phyloP scores from a whole-genome alignment of 2,113 vertebrate genomes.

The Python bivittatus region DNA sequence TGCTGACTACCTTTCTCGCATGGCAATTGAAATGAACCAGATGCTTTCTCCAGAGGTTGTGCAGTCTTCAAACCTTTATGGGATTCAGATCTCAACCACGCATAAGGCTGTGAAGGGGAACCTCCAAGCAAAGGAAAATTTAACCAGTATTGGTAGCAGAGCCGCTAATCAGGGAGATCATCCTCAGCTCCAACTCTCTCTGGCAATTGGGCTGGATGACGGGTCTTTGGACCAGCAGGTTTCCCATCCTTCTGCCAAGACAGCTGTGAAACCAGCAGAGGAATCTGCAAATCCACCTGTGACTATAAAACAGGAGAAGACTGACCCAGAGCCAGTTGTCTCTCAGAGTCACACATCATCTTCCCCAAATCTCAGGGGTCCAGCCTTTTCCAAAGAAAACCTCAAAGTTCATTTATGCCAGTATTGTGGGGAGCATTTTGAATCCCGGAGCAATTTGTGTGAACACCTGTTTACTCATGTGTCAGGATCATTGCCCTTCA shows the following conservation, averaged over 20 bases:
- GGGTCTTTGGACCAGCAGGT: slow-evolving; percentile 73
- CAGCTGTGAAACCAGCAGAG: slow-evolving; percentile 73
- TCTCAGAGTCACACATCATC: slow-evolving; percentile 70
- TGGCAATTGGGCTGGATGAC: slow-evolving; percentile 84
- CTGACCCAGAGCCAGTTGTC: slow-evolving; percentile 76
- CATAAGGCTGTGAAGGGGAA: slow-evolving; percentile 83
- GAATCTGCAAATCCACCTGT: slow-evolving; percentile 75
- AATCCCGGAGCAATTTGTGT: slow-evolving; percentile 81
- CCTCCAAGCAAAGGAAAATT: slow-evolving; percentile 72
- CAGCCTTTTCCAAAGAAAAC: slow-evolving; percentile 73
- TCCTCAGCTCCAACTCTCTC: slow-evolving; percentile 80
- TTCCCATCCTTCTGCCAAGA: slow-evolving; percentile 62
- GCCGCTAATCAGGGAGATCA: slow-evolving; percentile 68
- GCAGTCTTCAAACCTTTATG: slow-evolving; percentile 93
- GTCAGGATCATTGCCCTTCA: slow-evolving; percentile 77
- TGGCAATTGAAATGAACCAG: slow-evolving; percentile 76
- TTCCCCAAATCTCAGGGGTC: slow-evolving; percentile 65
- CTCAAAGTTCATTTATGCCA: slow-evolving; percentile 83
- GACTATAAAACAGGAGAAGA: slow-evolving; percentile 87
- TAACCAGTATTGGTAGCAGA: slow-evolving; percentile 64
- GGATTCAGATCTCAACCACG: slow-evolving; percentile 93
- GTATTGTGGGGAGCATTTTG: slow-evolving; percentile 90
- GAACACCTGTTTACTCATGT: slow-evolving; percentile 91
- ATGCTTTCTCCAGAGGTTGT: slow-evolving; percentile 76
- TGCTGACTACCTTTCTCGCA: slow-evolving; percentile 88